These are phyloP conservation scores for Frieseomelitta varia DNA, from an alignment of 1,140 invertebrate species.

Conservation along the genomic window DNA sequence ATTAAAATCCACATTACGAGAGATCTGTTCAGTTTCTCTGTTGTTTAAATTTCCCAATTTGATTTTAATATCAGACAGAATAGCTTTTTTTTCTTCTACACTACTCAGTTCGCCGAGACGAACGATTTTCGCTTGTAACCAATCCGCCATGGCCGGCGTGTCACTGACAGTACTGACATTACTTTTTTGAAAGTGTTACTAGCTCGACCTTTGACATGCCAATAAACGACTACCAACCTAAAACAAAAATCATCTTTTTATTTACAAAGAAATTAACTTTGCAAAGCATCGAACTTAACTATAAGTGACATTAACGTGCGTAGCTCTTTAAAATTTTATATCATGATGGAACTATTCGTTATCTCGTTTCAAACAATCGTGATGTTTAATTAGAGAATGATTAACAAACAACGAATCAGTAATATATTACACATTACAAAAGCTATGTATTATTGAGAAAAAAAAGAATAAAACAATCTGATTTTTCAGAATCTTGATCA, in stretches of 20 bases:
- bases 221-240: constrained; percentile 19
- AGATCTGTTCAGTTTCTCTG: constrained; percentile 66
- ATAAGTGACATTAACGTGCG: neutral
- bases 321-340: neutral
- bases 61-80: constrained; percentile 74
- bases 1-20: constrained; percentile 67
- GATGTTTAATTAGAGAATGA: neutral
- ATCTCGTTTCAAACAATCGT: neutral
- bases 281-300: neutral
- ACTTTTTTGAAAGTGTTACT: constrained; percentile 14
- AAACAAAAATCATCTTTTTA: neutral
- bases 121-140: constrained; percentile 70
- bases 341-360: neutral
- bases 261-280: neutral
- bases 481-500: neutral
- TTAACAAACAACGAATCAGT: neutral
- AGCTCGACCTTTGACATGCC: too few species aligned
- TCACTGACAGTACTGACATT: constrained; percentile 9
- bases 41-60: constrained; percentile 64
- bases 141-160: constrained; percentile 62
- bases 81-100: constrained; percentile 62
- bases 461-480: neutral
- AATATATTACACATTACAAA: neutral
- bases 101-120: constrained; percentile 62
- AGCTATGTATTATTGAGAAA: neutral